A percentile compares a stretch with the other conserved stretches of the same genome.
phyloP scores from a whole-genome alignment of 2,888 invertebrate species.

The Apamea sordens region DNA sequence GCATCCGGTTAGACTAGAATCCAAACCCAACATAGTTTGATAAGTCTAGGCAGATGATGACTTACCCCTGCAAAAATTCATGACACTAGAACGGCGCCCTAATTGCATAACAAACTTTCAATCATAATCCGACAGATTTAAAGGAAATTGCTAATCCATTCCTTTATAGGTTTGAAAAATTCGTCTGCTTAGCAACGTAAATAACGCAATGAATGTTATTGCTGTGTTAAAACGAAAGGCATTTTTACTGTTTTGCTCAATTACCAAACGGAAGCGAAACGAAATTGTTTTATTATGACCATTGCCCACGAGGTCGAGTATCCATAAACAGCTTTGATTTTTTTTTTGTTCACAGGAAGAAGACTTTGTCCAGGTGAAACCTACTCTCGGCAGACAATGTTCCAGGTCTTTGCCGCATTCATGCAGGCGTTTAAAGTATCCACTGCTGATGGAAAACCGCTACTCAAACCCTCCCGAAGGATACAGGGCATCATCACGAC shows the following conservation, averaged over 20 bases:
- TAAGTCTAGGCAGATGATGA: neutral
- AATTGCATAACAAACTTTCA: neutral
- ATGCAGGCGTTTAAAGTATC: slow-evolving; percentile 92
- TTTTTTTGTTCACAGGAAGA: slow-evolving; percentile 85
- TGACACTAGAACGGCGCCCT: neutral
- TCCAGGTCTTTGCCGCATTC: slow-evolving; percentile 90
- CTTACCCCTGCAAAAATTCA: neutral
- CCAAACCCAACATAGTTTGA: neutral
- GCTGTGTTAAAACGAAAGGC: neutral
- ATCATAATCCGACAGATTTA: neutral
- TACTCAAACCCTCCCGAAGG: slow-evolving; percentile 74
- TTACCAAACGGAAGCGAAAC: neutral
- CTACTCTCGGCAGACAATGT: slow-evolving; percentile 92
- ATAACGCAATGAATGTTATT: neutral
- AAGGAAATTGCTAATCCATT: neutral
- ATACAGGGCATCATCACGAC: slow-evolving; percentile 90
- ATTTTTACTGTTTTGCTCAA: neutral
- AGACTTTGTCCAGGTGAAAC: slow-evolving; percentile 93
- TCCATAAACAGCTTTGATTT: neutral
- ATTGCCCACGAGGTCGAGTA: neutral
- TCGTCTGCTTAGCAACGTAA: neutral
- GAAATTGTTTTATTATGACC: neutral
- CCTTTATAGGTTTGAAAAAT: neutral
- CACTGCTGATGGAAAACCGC: slow-evolving; percentile 86
- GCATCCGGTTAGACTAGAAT: neutral